These are phyloP conservation scores for Lasioglossum malachurum DNA, from an alignment of 2,888 invertebrate genomes.

Conservation along the genomic window DNA sequence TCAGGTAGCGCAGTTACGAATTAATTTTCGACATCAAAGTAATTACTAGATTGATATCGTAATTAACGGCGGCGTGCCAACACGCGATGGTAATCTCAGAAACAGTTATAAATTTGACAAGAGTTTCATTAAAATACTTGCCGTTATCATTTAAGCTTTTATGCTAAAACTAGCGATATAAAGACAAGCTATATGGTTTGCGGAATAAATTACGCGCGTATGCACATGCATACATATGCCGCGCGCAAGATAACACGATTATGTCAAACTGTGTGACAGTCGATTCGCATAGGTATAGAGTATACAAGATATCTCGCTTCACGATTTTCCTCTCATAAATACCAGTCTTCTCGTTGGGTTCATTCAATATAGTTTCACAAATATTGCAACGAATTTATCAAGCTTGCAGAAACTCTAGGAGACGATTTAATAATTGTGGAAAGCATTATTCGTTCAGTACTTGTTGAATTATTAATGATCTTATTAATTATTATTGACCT, in stretches of 20 bases:
- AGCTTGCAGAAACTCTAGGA: not conserved
- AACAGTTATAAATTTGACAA: not conserved
- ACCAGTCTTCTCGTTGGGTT: not conserved
- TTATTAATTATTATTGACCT: too few species aligned
- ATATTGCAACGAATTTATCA: not conserved
- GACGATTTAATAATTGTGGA: too few species aligned
- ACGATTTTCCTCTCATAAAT: not conserved
- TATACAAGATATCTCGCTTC: not conserved
- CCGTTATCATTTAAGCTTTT: constrained; percentile 24
- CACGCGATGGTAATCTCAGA: not conserved
- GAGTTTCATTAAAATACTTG: constrained; percentile 43
- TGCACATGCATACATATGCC: constrained; percentile 22
- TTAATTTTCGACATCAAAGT: not conserved
- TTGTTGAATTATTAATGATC: too few species aligned
- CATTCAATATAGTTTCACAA: not conserved
- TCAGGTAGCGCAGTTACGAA: not conserved
- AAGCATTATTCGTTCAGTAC: too few species aligned
- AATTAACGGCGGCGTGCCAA: constrained; percentile 6
- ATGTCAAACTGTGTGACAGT: constrained; percentile 34
- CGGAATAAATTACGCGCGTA: constrained; percentile 40
- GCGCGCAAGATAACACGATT: constrained; percentile 48
- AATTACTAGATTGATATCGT: constrained; percentile 7
- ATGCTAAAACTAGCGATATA: constrained; percentile 31
- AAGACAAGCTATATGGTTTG: constrained; percentile 17
- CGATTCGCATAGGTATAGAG: constrained; percentile 5